A percentile compares a stretch with the other conserved stretches of the same genome.
Conservation (phyloP, 2,113 vertebrate species). For the Suncus etruscus region DNA sequence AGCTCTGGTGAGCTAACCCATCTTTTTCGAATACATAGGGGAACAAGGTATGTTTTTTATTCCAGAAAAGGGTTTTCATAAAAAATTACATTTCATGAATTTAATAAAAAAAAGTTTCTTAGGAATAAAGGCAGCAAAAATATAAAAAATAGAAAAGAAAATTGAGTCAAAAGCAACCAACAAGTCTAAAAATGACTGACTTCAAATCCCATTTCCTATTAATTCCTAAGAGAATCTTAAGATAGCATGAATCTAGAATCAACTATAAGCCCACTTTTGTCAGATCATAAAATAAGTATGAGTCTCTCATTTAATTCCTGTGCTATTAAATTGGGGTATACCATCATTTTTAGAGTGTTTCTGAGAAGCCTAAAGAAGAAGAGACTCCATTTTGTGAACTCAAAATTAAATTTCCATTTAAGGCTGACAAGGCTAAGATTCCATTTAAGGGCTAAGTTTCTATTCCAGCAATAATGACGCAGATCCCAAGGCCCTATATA, state of each 20-base stretch:
- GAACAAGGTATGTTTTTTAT: constrained; percentile 10
- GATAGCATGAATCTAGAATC: background rate
- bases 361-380: too few species aligned
- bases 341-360: background rate
- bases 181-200: constrained; percentile 16
- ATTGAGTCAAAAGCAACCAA: too few species aligned
- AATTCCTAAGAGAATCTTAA: background rate
- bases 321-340: background rate
- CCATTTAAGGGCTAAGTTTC: too few species aligned
- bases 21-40: background rate
- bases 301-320: background rate
- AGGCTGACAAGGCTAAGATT: too few species aligned
- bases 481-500: too few species aligned
- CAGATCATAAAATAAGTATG: constrained; percentile 18
- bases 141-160: too few species aligned
- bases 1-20: background rate
- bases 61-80: constrained; percentile 7
- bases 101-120: constrained; percentile 16
- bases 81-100: constrained; percentile 31
- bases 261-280: background rate
- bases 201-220: background rate
- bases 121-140: background rate
- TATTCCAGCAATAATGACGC: too few species aligned
- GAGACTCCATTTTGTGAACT: too few species aligned
- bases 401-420: too few species aligned